phyloP scores from a whole-genome alignment of 2,797 vertebrate species.

The Scyliorhinus canicula region DNA sequence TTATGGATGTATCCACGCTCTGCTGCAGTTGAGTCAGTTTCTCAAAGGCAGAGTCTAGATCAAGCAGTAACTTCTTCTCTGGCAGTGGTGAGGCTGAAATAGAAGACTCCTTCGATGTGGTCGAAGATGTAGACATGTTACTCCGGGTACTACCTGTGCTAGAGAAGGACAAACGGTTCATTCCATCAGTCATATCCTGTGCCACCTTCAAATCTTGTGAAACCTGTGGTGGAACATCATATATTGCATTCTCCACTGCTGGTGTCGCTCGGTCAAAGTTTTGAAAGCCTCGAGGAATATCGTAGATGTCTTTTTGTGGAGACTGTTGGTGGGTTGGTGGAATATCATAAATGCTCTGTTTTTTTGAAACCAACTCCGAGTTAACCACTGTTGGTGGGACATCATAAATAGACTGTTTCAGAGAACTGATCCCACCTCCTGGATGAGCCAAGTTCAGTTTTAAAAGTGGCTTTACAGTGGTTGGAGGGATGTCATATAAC shows the following conservation, averaged over 20 bases:
- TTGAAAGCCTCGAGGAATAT: slow-evolving; percentile 73
- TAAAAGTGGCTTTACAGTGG: slow-evolving; percentile 57
- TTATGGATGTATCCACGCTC: slow-evolving; percentile 63
- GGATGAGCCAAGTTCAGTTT: neutral
- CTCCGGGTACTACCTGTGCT: slow-evolving; percentile 87
- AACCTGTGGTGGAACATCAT: slow-evolving; percentile 73
- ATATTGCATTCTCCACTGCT: slow-evolving; percentile 65
- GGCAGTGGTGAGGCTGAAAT: slow-evolving; percentile 65
- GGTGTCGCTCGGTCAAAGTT: slow-evolving; percentile 52
- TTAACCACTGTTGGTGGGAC: slow-evolving; percentile 47
- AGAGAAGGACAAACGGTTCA: slow-evolving; percentile 88
- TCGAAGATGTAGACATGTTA: slow-evolving; percentile 94
- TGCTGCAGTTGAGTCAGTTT: slow-evolving; percentile 71
- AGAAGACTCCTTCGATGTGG: slow-evolving; percentile 71
- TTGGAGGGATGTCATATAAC: slow-evolving; percentile 80
- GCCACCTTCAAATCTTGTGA: slow-evolving; percentile 56
- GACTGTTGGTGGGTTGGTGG: slow-evolving; percentile 56
- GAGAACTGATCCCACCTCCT: neutral
- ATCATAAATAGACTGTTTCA: slow-evolving; percentile 62
- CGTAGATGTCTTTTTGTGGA: slow-evolving; percentile 73
- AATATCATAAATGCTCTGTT: slow-evolving; percentile 68
- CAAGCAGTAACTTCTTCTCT: slow-evolving; percentile 65
- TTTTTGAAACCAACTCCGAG: slow-evolving; percentile 48
- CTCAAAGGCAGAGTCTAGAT: slow-evolving; percentile 78
- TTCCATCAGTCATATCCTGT: slow-evolving; percentile 75